Evolutionary conservation across 2,797 vertebrate genomes (phyloP).

Genomic region (Sphaeramia orbicularis): DNA sequence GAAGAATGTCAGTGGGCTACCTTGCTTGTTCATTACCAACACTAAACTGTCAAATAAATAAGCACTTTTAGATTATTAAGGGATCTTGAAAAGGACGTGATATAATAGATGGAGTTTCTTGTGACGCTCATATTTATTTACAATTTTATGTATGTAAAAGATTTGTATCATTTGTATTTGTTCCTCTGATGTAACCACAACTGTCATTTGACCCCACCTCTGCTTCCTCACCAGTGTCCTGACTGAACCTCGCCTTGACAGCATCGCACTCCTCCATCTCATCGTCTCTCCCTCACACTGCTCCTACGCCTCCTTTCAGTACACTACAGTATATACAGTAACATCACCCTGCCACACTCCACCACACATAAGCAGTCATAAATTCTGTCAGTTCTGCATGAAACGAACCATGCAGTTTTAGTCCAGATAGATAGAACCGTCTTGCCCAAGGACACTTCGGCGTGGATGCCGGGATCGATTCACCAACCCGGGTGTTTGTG

Average conservation of each 20-base stretch:
- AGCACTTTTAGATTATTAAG: constrained; percentile 4
- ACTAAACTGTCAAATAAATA: neutral
- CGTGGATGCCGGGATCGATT: too few relatives aligned
- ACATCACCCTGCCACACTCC: constrained; percentile 10
- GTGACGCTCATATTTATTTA: constrained; percentile 23
- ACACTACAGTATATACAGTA: neutral
- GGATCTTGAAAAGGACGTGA: neutral
- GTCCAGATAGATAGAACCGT: too few relatives aligned
- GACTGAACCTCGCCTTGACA: constrained; percentile 33
- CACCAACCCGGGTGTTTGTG: too few relatives aligned
- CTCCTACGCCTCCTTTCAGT: constrained; percentile 21
- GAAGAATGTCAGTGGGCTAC: neutral
- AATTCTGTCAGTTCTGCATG: neutral
- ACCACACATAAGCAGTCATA: constrained; percentile 6
- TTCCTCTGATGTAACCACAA: constrained; percentile 16
- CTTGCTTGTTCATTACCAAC: neutral
- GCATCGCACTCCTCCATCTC: constrained; percentile 36
- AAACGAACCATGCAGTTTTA: too few relatives aligned
- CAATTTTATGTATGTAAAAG: neutral
- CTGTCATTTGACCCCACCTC: constrained; percentile 16
- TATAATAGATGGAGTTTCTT: neutral
- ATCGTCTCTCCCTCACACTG: constrained; percentile 20
- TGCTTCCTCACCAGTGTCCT: constrained; percentile 45
- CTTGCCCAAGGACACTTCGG: too few relatives aligned
- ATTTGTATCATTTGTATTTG: constrained; percentile 16